Evolutionary conservation across 2,113 vertebrate genomes (phyloP), one percentile per base, ranked within the genome.

Genomic region (Ptilorrhoa leucosticta): DNA sequence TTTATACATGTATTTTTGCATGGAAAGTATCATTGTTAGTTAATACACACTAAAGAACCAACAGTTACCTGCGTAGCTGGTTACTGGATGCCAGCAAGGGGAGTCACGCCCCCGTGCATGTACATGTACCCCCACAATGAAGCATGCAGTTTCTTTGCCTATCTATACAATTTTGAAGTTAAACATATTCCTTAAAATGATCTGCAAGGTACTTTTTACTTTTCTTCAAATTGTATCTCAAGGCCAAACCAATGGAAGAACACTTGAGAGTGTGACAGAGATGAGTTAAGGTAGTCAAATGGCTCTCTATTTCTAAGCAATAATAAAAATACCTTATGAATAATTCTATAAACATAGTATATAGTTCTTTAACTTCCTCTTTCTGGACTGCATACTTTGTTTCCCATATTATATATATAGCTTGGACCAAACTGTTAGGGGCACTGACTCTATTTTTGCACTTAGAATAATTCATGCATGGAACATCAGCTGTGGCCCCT

Each of bases 51-150:
- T 70, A 26, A 92, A 72, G 13, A 84, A 26, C 5, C 3, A 35
- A 33, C 8, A 47, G 15, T 15, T 51, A 4, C 33, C 51, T 76
- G 24, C 50, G 57, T 50, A 57, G 35, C 10, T 61, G 37, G 18
- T 78, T 80, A 56, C 35, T 16, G 33, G 9, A 71, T 63, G 33
- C 14, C 15, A 58, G 45, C 37, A 66, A 48, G n/a, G 65, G 30
- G 35, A 50, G 20, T 16, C 33, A 66, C 0, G 0, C 6, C 35
- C 28, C 31, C 19, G 7, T 6, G 22, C 5, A 26, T 5, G 4
- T 31, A 33, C 28, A 16, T 12, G 24, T 27, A 18, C 7, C 26
- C 13, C 47, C 15, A 40, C 35, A 83, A 71, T 3, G 16, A 82
- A 68, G 26, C 13, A 39, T 15, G 13, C 13, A 20, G 26, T 35